Evolutionary conservation across 1,140 invertebrate species (phyloP).

Genomic region (Psilanteris sp.): DNA sequence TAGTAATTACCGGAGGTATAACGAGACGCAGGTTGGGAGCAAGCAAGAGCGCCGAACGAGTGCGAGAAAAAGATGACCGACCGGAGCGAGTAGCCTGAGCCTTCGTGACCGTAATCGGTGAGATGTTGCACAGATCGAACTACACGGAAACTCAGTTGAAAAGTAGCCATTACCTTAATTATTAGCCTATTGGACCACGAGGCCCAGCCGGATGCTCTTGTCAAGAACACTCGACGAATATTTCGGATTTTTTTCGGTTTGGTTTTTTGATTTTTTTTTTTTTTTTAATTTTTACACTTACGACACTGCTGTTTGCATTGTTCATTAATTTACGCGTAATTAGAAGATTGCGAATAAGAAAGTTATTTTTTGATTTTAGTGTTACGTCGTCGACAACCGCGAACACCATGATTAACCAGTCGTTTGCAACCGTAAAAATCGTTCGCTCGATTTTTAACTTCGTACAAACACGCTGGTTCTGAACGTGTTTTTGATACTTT

Average conservation of each 20-base stretch:
- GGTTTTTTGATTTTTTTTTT: too few species aligned
- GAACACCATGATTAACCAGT: too few species aligned
- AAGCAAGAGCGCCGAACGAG: constrained; percentile 22
- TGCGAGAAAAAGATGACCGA: constrained; percentile 55
- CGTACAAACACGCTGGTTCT: too few species aligned
- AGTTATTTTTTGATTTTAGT: too few species aligned
- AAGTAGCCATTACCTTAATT: constrained; percentile 79
- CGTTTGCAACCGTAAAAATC: too few species aligned
- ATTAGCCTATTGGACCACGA: constrained; percentile 69
- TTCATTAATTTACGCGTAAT: too few species aligned
- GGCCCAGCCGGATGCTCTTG: constrained; percentile 45
- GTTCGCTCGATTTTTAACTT: too few species aligned
- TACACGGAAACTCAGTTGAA: constrained; percentile 78
- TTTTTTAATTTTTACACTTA: constrained; percentile 11
- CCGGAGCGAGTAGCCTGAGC: constrained; percentile 40
- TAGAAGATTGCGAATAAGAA: too few species aligned
- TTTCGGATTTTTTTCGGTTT: too few species aligned
- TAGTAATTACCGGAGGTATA: constrained; percentile 54
- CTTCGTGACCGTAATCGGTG: constrained; percentile 73
- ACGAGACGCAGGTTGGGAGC: constrained; percentile 27
- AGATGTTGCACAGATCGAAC: constrained; percentile 69
- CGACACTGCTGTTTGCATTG: constrained; percentile 18
- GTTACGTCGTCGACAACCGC: too few species aligned
- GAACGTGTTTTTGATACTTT: too few species aligned
- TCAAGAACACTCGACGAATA: constrained; percentile 39